These are phyloP conservation scores for Brachymystax lenok DNA, from an alignment of 2,797 vertebrate genomes.

Conservation along the genomic window DNA sequence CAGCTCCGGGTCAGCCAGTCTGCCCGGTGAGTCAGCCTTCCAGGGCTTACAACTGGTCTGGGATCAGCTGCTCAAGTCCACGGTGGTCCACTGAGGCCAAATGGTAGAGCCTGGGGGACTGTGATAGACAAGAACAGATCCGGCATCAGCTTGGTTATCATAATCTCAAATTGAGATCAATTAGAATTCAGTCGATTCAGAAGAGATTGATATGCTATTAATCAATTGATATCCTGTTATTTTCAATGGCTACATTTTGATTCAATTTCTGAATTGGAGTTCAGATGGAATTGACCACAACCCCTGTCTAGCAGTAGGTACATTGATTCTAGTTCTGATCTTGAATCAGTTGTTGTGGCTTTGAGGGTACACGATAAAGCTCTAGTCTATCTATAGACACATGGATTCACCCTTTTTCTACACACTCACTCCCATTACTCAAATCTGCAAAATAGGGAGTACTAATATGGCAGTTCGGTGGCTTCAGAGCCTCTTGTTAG, in stretches of 20 bases:
- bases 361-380: too few species aligned
- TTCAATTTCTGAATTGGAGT: background rate
- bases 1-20: conserved; percentile 93
- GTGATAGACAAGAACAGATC: background rate
- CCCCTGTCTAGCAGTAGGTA: background rate
- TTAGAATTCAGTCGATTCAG: background rate
- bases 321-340: too few species aligned
- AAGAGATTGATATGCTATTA: background rate
- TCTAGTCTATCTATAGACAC: too few species aligned
- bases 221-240: background rate
- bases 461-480: too few species aligned
- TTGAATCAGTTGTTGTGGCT: too few species aligned
- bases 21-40: conserved; percentile 81
- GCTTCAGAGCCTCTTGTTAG: too few species aligned
- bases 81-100: background rate
- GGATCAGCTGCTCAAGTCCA: too few species aligned
- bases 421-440: too few species aligned
- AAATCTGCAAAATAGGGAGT: too few species aligned
- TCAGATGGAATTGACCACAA: background rate
- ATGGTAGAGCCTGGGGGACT: background rate
- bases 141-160: background rate
- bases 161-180: background rate
- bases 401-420: too few species aligned
- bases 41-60: background rate
- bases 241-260: background rate